A percentile compares a stretch with the other conserved stretches of the same genome.
These are phyloP conservation scores for Tachuris rubrigastra DNA, from an alignment of 2,113 vertebrate genomes.

Conservation along the genomic window DNA sequence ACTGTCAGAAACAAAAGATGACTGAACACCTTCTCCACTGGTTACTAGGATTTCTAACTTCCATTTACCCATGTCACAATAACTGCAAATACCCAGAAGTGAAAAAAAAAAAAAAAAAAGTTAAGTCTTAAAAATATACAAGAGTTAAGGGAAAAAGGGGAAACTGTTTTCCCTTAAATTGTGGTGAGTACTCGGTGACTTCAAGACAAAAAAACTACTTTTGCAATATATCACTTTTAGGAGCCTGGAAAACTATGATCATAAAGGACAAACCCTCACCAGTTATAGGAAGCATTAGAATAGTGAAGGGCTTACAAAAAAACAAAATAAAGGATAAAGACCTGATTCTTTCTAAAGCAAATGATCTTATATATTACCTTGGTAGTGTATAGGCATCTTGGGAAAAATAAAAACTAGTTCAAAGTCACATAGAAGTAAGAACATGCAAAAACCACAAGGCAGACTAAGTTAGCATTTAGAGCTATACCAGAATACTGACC, in stretches of 20 bases:
- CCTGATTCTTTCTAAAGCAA: background rate
- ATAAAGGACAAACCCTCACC: background rate
- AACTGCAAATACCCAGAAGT: background rate
- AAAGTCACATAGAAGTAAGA: background rate
- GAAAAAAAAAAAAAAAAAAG: background rate
- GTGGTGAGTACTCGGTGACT: background rate
- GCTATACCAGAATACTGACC: background rate
- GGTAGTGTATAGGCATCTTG: background rate
- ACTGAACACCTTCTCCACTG: background rate
- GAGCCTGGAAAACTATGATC: background rate
- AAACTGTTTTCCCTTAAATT: background rate
- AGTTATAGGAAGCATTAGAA: background rate
- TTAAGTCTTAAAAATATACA: background rate
- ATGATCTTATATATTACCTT: background rate
- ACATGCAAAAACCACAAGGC: background rate
- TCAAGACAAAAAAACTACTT: background rate
- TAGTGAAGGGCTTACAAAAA: background rate
- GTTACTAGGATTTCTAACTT: background rate
- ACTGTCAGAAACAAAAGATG: background rate
- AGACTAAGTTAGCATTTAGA: background rate
- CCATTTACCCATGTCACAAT: background rate
- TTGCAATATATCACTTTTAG: background rate
- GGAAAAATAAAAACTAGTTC: background rate
- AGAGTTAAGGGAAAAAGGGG: background rate
- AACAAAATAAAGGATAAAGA: background rate